Evolutionary conservation across 2,113 vertebrate genomes (phyloP).

Genomic region (Chaetodon trifascialis): DNA sequence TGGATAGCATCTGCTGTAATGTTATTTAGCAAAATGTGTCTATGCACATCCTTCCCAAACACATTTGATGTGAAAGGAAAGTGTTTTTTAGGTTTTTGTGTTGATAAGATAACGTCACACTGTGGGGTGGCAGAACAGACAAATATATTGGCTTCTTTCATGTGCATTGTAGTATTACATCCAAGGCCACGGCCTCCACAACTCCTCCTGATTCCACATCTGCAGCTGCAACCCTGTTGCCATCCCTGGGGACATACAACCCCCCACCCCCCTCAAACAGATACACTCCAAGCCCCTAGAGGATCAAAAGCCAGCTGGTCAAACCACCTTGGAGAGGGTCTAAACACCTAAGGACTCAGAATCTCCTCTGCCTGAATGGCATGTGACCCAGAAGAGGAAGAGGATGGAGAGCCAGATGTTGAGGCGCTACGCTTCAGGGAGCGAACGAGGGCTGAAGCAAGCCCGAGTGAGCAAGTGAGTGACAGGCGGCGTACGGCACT

Average conservation of each 20-base stretch:
- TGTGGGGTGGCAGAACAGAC: not conserved
- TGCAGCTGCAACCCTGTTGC: constrained; percentile 36
- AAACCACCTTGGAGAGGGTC: constrained; percentile 53
- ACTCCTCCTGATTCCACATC: constrained; percentile 5
- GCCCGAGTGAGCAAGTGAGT: constrained; percentile 58
- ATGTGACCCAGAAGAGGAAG: constrained; percentile 67
- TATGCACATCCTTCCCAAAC: not conserved
- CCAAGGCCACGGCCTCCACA: not conserved
- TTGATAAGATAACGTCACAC: not conserved
- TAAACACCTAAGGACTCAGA: constrained; percentile 31
- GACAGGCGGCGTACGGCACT: constrained; percentile 32
- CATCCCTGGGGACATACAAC: not conserved
- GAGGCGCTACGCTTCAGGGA: constrained; percentile 59
- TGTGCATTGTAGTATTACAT: not conserved
- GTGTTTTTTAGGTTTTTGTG: not conserved
- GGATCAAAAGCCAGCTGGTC: constrained; percentile 57
- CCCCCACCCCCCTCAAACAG: not conserved
- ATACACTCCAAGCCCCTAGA: constrained; percentile 1
- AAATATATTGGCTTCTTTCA: not conserved
- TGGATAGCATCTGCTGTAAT: not conserved
- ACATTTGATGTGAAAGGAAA: not conserved
- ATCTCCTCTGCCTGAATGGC: constrained; percentile 52
- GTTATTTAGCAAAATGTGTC: not conserved
- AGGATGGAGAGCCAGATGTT: constrained; percentile 73
- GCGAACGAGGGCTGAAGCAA: constrained; percentile 12